A percentile compares a stretch with the other conserved stretches of the same genome.
Evolutionary conservation across 2,797 vertebrate species (phyloP).

Genomic region (Sciaenops ocellatus): DNA sequence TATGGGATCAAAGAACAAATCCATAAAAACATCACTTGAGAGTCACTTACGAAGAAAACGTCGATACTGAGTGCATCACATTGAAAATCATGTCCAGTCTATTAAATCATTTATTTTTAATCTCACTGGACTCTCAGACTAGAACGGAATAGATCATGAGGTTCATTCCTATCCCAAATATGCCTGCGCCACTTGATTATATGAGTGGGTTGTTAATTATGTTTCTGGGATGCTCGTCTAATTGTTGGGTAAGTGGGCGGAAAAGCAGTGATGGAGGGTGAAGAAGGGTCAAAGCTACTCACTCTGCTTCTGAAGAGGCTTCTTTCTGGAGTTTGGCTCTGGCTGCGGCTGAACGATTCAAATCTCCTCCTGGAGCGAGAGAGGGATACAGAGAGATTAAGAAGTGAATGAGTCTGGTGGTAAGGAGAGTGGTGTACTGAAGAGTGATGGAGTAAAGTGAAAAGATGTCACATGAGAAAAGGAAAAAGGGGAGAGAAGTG

Average conservation of each 20-base stretch:
- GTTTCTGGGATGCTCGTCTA: constrained; percentile 44
- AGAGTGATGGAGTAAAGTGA: constrained; percentile 15
- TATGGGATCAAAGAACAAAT: constrained; percentile 32
- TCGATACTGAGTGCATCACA: neutral
- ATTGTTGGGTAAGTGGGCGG: constrained; percentile 32
- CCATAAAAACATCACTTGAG: constrained; percentile 11
- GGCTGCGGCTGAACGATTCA: constrained; percentile 91
- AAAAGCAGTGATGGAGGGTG: constrained; percentile 20
- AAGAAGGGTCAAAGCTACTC: constrained; percentile 77
- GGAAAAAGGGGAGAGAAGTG: neutral
- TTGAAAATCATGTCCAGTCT: neutral
- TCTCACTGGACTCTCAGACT: neutral
- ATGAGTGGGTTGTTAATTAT: constrained; percentile 36
- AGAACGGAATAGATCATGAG: neutral
- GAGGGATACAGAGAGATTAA: constrained; percentile 32
- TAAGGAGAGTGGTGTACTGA: neutral
- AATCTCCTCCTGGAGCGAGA: constrained; percentile 87
- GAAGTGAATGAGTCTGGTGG: neutral
- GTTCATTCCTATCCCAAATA: constrained; percentile 18
- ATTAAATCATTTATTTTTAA: constrained; percentile 1
- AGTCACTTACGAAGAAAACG: neutral
- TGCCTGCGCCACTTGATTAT: constrained; percentile 29
- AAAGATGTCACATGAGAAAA: constrained; percentile 1
- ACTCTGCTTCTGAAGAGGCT: constrained; percentile 86
- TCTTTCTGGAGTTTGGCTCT: constrained; percentile 87